Conservation (phyloP, 2,113 vertebrate genomes). For the Sturnira hondurensis region DNA sequence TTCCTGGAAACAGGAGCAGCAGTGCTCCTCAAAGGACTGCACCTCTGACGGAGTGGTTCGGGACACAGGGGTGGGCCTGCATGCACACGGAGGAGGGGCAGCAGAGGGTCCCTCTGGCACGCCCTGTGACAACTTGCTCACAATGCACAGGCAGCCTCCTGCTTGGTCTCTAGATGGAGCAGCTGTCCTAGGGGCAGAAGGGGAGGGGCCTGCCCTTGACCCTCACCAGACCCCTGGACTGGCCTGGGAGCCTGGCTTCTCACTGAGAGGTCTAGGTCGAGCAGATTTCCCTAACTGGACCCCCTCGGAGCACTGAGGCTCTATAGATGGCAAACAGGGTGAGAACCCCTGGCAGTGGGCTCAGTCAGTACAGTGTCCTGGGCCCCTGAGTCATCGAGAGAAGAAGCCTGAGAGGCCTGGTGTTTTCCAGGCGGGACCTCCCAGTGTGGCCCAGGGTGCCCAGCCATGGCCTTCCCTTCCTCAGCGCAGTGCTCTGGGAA, state of each 20-base stretch:
- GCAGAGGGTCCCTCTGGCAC: too few species aligned
- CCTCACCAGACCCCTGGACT: neutral
- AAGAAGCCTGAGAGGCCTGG: neutral
- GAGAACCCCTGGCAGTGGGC: neutral
- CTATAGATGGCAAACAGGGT: neutral
- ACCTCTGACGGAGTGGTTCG: too few species aligned
- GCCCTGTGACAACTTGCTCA: neutral
- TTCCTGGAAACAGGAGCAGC: neutral
- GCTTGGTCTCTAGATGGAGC: neutral
- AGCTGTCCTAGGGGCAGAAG: neutral
- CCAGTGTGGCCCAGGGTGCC: fast-evolving
- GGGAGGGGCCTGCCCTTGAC: neutral
- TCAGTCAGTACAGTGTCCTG: neutral
- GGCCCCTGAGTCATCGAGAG: neutral
- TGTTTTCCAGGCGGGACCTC: neutral
- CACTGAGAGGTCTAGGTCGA: neutral
- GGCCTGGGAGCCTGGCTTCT: neutral
- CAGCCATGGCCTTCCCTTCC: neutral
- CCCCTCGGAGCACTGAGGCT: neutral
- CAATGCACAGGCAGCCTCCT: too few species aligned
- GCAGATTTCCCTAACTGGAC: neutral
- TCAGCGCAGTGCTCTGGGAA: neutral
- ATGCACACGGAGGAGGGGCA: neutral
- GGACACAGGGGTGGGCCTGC: neutral
- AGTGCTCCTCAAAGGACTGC: neutral